Conservation (phyloP, 2,888 invertebrate species). For the Hypercompe scribonia region DNA sequence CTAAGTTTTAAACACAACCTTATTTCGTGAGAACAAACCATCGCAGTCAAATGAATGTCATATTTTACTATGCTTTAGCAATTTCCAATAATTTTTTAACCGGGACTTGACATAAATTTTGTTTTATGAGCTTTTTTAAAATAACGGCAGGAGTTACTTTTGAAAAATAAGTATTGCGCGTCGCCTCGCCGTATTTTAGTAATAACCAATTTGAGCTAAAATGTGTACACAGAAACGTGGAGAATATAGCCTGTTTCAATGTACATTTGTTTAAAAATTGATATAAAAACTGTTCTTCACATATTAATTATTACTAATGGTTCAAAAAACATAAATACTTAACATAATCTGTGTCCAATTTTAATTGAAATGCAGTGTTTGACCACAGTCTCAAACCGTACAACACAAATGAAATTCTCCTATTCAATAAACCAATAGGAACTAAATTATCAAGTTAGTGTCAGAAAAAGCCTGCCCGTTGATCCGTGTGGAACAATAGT, state of each 20-base stretch:
- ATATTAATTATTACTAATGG: too few species aligned
- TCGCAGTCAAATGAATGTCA: background rate
- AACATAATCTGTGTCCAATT: too few species aligned
- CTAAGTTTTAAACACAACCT: background rate
- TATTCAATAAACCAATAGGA: slow-evolving; percentile 13
- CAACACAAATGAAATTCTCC: background rate
- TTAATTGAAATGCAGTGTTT: background rate
- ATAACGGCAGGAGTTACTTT: too few species aligned
- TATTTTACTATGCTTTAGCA: background rate
- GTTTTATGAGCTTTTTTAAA: too few species aligned
- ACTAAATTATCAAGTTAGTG: slow-evolving; percentile 24
- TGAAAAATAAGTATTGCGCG: too few species aligned
- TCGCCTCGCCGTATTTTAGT: too few species aligned
- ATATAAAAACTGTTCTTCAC: too few species aligned
- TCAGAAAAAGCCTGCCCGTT: slow-evolving; percentile 25
- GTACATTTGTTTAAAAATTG: too few species aligned
- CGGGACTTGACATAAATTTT: background rate
- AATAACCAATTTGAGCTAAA: too few species aligned
- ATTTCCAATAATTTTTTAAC: background rate
- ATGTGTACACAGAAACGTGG: too few species aligned
- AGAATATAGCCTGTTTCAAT: too few species aligned
- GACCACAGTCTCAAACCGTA: background rate
- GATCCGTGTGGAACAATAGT: slow-evolving; percentile 44
- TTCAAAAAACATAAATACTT: too few species aligned
- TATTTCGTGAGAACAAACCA: background rate